Percentiles rank a stretch among this genome's conserved stretches.
These are phyloP conservation scores for Hemiprocne comata DNA, from an alignment of 2,113 vertebrate genomes.

Conservation along the genomic window DNA sequence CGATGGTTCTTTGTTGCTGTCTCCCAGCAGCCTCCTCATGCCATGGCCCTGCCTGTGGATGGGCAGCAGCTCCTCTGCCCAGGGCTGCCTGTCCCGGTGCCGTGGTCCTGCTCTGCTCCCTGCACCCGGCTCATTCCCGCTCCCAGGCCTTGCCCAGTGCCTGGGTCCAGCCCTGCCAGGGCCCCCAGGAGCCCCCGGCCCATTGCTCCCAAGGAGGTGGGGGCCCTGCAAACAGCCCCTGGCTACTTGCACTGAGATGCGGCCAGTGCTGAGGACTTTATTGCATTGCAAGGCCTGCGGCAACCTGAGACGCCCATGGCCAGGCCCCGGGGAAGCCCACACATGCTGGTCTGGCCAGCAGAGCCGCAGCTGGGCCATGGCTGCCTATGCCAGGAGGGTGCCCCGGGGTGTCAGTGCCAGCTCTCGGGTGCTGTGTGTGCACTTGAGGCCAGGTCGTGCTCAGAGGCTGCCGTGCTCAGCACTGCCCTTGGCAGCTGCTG, in stretches of 20 bases:
- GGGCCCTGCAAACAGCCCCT: background rate
- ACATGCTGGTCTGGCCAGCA: background rate
- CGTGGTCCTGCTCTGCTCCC: background rate
- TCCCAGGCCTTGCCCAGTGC: background rate
- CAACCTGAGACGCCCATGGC: background rate
- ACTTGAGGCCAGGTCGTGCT: background rate
- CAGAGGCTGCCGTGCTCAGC: background rate
- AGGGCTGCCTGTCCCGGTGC: background rate
- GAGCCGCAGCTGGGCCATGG: background rate
- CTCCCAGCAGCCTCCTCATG: background rate
- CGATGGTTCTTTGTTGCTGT: background rate
- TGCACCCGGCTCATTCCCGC: accelerated
- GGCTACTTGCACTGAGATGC: background rate
- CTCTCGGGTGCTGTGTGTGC: background rate
- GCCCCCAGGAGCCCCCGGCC: background rate
- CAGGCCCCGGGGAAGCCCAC: background rate
- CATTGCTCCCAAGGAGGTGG: background rate
- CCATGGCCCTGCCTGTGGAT: background rate
- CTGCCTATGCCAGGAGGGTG: background rate
- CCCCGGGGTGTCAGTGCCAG: background rate
- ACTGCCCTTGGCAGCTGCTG: background rate
- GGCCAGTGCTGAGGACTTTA: slow-evolving; percentile 47
- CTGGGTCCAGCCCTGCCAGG: background rate
- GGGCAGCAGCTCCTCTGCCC: background rate
- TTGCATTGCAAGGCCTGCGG: slow-evolving; percentile 26